These are phyloP conservation scores for Terrapene triunguis DNA, from an alignment of 2,113 vertebrate genomes.

Conservation along the genomic window DNA sequence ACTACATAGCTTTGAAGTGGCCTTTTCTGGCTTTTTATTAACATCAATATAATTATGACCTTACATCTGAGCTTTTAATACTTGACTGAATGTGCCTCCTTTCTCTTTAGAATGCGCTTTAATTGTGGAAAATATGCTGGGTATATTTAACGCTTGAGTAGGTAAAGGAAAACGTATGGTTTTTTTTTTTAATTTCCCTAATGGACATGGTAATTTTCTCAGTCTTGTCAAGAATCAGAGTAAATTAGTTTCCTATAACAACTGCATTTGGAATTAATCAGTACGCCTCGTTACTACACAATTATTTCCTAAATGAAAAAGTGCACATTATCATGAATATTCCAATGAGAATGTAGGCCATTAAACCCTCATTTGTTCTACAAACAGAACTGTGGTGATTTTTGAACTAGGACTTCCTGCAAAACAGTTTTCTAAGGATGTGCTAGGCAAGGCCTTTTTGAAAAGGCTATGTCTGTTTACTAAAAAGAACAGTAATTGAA, in stretches of 20 bases:
- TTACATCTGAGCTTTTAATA: not conserved
- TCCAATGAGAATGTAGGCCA: constrained; percentile 17
- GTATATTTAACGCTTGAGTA: not conserved
- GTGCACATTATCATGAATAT: constrained; percentile 51
- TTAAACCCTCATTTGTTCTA: constrained; percentile 67
- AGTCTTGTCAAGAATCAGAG: not conserved
- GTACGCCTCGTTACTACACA: constrained; percentile 21
- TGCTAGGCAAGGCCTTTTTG: not conserved
- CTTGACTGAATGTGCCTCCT: not conserved
- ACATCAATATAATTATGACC: not conserved
- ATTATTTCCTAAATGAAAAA: constrained; percentile 65
- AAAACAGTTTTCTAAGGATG: constrained; percentile 16
- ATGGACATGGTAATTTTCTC: not conserved
- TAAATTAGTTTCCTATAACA: constrained; percentile 53
- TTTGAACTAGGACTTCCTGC: constrained; percentile 16
- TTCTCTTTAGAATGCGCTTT: not conserved
- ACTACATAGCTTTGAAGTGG: not conserved
- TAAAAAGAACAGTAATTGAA: not conserved
- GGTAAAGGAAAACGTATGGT: not conserved
- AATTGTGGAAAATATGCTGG: accelerated
- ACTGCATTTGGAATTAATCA: constrained; percentile 10
- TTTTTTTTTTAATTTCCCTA: not conserved
- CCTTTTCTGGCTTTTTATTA: accelerated
- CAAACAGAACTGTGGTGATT: constrained; percentile 36
- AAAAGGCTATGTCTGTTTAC: not conserved